Evolutionary conservation across 2,888 invertebrate genomes (phyloP).

Genomic region (Morpho deidamia): DNA sequence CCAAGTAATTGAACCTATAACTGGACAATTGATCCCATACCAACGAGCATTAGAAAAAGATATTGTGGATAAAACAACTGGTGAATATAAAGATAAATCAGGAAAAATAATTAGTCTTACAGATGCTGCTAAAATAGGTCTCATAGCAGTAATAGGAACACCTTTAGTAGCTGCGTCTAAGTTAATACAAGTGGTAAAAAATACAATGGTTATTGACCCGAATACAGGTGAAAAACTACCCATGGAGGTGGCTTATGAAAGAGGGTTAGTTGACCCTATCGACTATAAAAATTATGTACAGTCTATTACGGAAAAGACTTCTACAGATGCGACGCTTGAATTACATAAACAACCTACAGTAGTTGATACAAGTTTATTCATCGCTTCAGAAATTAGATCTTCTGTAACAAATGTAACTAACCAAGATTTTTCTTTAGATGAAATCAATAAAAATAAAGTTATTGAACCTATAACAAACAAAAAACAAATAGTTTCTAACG

Average conservation of each 20-base stretch:
- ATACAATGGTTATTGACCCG: conserved; percentile 85
- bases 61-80: conserved; percentile 84
- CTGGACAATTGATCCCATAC: conserved; percentile 82
- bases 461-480: conserved; percentile 31
- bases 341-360: conserved; percentile 35
- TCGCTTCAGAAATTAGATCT: conserved; percentile 1
- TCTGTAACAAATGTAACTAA: conserved; percentile 80
- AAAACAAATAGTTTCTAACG: conserved; percentile 12
- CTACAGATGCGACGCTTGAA: conserved; percentile 32
- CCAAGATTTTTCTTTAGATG: conserved; percentile 84
- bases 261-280: conserved; percentile 80
- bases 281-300: conserved; percentile 71
- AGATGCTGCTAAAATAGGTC: conserved; percentile 87
- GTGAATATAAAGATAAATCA: conserved; percentile 81
- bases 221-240: conserved; percentile 86
- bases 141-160: conserved; percentile 86
- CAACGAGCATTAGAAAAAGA: conserved; percentile 87
- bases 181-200: conserved; percentile 81
- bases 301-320: conserved; percentile 44
- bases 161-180: conserved; percentile 85
- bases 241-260: conserved; percentile 80
- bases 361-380: not conserved
- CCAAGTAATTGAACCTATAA: conserved; percentile 83
- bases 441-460: conserved; percentile 78
- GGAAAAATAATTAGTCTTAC: conserved; percentile 83